phyloP scores from a whole-genome alignment of 2,113 vertebrate species.

The Catharus fuscescens region DNA sequence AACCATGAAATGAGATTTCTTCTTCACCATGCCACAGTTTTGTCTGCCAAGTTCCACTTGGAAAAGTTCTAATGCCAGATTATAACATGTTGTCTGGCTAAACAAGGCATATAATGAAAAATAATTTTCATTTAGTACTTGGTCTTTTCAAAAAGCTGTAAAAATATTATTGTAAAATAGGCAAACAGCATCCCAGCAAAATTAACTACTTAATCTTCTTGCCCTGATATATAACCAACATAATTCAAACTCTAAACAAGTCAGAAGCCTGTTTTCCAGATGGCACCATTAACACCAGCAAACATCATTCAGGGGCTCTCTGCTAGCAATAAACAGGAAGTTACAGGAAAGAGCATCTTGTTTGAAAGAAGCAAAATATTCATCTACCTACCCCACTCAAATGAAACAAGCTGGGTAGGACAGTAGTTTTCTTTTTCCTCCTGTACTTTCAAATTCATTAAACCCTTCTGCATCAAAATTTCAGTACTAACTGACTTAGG shows the following conservation, averaged over 20 bases:
- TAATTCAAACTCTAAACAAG: not conserved
- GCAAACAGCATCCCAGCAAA: not conserved
- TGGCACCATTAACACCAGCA: not conserved
- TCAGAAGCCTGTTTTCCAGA: not conserved
- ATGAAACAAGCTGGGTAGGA: not conserved
- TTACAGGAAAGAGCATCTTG: not conserved
- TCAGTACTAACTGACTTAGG: not conserved
- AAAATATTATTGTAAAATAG: conserved; percentile 30
- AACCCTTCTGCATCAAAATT: not conserved
- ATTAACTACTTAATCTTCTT: conserved; percentile 24
- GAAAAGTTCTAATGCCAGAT: conserved; percentile 23
- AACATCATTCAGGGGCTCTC: not conserved
- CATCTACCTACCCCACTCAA: not conserved
- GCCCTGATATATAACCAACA: not conserved
- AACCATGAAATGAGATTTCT: not conserved
- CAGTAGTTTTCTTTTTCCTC: not conserved
- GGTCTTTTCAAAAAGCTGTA: conserved; percentile 7
- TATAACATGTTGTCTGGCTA: conserved; percentile 5
- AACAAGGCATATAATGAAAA: conserved; percentile 28
- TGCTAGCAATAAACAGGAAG: not conserved
- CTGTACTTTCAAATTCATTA: not conserved
- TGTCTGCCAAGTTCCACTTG: conserved; percentile 6
- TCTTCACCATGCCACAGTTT: not conserved
- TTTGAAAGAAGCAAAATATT: not conserved
- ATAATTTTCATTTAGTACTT: conserved; percentile 1